phyloP scores from a whole-genome alignment of 2,888 invertebrate genomes.

The Orthosia incerta region DNA sequence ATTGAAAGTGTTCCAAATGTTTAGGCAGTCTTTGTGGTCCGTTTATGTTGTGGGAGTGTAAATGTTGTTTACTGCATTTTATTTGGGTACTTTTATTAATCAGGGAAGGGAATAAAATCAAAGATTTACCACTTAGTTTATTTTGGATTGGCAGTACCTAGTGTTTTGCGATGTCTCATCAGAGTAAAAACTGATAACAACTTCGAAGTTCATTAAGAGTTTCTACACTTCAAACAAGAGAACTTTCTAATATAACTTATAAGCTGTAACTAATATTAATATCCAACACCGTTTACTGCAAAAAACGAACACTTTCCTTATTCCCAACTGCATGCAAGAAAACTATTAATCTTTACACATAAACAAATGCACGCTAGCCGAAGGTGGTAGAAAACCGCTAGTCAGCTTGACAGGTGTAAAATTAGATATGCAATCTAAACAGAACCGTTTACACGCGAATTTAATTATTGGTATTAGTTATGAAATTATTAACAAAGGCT shows the following conservation, averaged over 20 bases:
- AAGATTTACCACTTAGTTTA: background rate
- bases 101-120: background rate
- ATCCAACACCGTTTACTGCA: background rate
- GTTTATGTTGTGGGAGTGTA: slow-evolving; percentile 29
- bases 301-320: slow-evolving; percentile 22
- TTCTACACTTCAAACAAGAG: background rate
- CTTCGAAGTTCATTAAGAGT: background rate
- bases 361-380: slow-evolving; percentile 25
- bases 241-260: background rate
- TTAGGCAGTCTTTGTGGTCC: background rate
- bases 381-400: background rate
- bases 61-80: slow-evolving; percentile 7
- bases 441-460: slow-evolving; percentile 48
- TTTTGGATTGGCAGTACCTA: background rate
- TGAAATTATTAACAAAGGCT: background rate
- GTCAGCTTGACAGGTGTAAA: slow-evolving; percentile 52
- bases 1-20: slow-evolving; percentile 24
- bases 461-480: slow-evolving; percentile 17
- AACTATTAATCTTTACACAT: slow-evolving; percentile 30
- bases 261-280: slow-evolving; percentile 7
- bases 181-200: background rate
- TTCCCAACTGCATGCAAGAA: slow-evolving; percentile 20
- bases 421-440: slow-evolving; percentile 52
- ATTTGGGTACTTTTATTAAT: slow-evolving; percentile 32
- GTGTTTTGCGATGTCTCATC: background rate